phyloP scores from a whole-genome alignment of 2,888 invertebrate species.

The Theristus sp. region DNA sequence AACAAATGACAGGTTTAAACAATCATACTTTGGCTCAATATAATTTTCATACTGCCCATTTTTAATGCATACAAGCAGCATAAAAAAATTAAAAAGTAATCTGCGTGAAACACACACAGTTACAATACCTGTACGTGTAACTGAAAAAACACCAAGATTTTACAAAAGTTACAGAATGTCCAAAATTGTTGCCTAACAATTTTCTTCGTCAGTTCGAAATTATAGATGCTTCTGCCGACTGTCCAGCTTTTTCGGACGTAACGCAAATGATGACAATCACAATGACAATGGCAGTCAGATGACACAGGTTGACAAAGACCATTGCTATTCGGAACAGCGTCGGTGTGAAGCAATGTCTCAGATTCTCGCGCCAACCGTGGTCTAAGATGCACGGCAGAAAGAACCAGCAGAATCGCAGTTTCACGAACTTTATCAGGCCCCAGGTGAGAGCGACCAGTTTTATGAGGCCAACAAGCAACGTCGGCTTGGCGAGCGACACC shows the following conservation, averaged over 20 bases:
- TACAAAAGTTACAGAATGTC: too few species aligned
- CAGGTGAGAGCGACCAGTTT: constrained; percentile 24
- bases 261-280: not conserved
- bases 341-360: constrained; percentile 20
- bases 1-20: too few species aligned
- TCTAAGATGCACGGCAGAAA: constrained; percentile 11
- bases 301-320: constrained; percentile 26
- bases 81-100: too few species aligned
- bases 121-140: too few species aligned
- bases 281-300: constrained; percentile 14
- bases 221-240: too few species aligned
- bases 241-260: not conserved
- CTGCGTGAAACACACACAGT: too few species aligned
- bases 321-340: constrained; percentile 22
- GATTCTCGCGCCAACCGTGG: constrained; percentile 16
- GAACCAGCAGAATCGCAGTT: constrained; percentile 27
- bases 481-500: constrained; percentile 20
- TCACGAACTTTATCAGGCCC: constrained; percentile 28
- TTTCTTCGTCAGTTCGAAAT: too few species aligned
- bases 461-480: constrained; percentile 22
- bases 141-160: too few species aligned
- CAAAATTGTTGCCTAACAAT: too few species aligned
- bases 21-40: too few species aligned
- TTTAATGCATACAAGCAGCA: too few species aligned
- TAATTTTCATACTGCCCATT: too few species aligned